These are phyloP conservation scores for Lagorchestes hirsutus DNA, from an alignment of 2,797 vertebrate species.

Conservation along the genomic window DNA sequence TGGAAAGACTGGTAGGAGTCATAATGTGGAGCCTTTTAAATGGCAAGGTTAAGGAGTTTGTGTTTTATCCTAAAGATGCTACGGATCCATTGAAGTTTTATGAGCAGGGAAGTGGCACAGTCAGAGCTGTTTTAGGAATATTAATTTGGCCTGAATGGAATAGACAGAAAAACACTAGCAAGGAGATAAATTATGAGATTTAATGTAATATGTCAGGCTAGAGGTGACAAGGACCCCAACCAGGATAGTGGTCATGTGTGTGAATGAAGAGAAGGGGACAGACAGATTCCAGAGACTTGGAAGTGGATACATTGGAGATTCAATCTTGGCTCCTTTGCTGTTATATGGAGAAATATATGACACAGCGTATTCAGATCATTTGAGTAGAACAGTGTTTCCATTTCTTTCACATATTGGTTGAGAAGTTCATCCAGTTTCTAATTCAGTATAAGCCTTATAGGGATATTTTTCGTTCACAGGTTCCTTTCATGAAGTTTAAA, in stretches of 20 bases:
- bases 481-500: background rate
- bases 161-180: background rate
- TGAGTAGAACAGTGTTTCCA: slow-evolving; percentile 19
- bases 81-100: background rate
- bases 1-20: background rate
- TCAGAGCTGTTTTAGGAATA: background rate
- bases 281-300: background rate
- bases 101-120: background rate
- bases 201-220: background rate
- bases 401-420: slow-evolving; percentile 34
- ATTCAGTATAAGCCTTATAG: background rate
- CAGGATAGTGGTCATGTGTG: background rate
- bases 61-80: background rate
- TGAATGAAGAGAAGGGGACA: background rate
- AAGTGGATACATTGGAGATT: background rate
- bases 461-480: background rate
- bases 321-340: background rate
- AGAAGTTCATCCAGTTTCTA: slow-evolving; percentile 61
- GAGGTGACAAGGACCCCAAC: background rate
- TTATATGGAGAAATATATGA: background rate
- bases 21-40: background rate
- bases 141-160: background rate
- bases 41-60: background rate
- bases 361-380: background rate
- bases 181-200: background rate